Conservation (phyloP, 2,113 vertebrate species). For the Chloropsis cyanopogon region DNA sequence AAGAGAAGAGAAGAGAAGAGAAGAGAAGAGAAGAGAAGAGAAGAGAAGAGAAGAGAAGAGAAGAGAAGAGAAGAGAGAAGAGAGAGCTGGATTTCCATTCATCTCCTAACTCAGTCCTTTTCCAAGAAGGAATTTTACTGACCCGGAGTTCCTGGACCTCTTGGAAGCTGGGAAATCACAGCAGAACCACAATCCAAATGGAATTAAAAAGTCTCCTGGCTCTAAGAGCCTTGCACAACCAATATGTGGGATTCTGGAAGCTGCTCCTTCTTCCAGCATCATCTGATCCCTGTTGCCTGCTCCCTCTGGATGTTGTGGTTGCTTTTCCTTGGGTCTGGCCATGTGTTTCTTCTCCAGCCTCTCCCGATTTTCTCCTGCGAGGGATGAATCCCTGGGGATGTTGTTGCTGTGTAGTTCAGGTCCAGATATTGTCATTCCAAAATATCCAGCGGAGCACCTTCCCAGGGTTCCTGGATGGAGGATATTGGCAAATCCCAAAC, state of each 20-base stretch:
- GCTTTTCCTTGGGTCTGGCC: not conserved
- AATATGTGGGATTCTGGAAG: not conserved
- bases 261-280: not conserved
- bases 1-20: not conserved
- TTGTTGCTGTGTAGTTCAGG: not conserved
- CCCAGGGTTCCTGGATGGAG: not conserved
- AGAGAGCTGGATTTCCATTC: not conserved
- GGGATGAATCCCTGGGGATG: not conserved
- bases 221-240: not conserved
- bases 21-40: too few relatives aligned
- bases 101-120: not conserved
- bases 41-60: not conserved
- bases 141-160: not conserved
- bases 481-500: not conserved
- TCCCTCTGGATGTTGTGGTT: not conserved
- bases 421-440: not conserved
- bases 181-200: not conserved
- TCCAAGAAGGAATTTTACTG: not conserved
- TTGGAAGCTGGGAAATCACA: not conserved
- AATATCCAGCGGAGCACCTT: not conserved
- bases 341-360: not conserved
- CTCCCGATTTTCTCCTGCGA: not conserved
- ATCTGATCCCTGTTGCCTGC: accelerated
- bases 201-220: not conserved
- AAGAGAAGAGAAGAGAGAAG: not conserved